Conservation (phyloP, 2,797 vertebrate genomes). For the Myotis vivesi region DNA sequence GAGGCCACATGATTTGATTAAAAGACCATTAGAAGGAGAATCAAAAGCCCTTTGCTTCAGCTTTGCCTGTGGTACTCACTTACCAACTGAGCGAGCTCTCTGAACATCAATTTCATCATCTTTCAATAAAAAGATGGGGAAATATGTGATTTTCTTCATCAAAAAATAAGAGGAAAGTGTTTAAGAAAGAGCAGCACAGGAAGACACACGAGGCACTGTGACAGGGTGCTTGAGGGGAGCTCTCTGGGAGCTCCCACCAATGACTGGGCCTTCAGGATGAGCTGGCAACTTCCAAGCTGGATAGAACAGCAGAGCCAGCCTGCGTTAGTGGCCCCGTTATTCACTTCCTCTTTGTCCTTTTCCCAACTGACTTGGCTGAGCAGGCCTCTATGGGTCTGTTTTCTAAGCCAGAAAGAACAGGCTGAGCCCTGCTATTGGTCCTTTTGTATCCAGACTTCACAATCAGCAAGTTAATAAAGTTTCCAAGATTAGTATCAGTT, state of each 20-base stretch:
- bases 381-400: slow-evolving; percentile 66
- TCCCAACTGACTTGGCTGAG: slow-evolving; percentile 70
- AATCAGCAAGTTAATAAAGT: slow-evolving; percentile 84
- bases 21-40: background rate
- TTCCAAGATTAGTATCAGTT: slow-evolving; percentile 84
- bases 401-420: slow-evolving; percentile 78
- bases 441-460: slow-evolving; percentile 77
- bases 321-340: background rate
- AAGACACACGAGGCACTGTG: background rate
- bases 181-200: background rate
- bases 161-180: background rate
- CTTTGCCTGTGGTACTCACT: background rate
- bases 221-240: background rate
- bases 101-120: background rate
- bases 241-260: background rate
- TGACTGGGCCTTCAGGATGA: background rate
- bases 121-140: background rate
- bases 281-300: background rate
- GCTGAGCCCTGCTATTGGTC: slow-evolving; percentile 57
- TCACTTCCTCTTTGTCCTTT: background rate
- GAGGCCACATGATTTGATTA: background rate
- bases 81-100: background rate
- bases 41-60: background rate
- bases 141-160: background rate
- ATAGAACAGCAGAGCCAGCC: background rate